phyloP scores from a whole-genome alignment of 2,888 invertebrate species.

The Rotaria sp. region DNA sequence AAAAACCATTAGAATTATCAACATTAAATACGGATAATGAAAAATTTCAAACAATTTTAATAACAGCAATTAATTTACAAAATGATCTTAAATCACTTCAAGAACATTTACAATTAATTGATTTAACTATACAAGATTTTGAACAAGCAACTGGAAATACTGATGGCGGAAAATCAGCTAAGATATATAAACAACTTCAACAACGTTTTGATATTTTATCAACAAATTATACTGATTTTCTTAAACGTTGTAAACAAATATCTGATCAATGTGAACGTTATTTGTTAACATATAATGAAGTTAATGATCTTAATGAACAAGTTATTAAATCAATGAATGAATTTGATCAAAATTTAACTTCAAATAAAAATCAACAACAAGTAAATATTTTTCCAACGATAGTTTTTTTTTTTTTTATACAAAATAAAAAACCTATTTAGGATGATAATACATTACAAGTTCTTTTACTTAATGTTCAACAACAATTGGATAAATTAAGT shows the following conservation, averaged over 20 bases:
- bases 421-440: background rate
- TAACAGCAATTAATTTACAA: background rate
- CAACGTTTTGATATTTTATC: background rate
- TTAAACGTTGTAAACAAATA: background rate
- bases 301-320: background rate
- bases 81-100: background rate
- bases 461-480: background rate
- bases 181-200: background rate
- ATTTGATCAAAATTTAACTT: background rate
- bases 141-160: background rate
- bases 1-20: background rate
- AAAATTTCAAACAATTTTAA: background rate
- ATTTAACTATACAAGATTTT: background rate
- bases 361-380: background rate
- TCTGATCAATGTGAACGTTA: background rate
- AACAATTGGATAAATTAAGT: constrained; percentile 4
- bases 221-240: background rate
- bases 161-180: background rate
- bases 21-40: background rate
- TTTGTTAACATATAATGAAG: background rate
- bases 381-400: background rate
- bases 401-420: too few species aligned
- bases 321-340: constrained; percentile 1
- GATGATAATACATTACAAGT: background rate
- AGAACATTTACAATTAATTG: background rate